phyloP scores from a whole-genome alignment of 2,888 invertebrate species.

The Fragum whitleyi region DNA sequence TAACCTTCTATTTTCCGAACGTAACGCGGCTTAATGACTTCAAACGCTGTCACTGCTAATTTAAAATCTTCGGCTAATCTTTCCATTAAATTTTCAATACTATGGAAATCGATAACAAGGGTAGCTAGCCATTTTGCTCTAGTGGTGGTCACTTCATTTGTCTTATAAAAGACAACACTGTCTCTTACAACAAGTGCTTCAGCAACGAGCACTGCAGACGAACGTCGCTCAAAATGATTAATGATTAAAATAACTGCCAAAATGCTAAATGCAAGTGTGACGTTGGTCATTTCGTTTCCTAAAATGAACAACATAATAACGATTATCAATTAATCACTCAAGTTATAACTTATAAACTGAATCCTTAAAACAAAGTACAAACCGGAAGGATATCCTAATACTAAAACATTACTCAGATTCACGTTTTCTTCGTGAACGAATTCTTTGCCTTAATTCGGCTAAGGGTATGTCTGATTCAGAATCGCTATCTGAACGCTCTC shows the following conservation, averaged over 20 bases:
- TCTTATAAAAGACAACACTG: background rate
- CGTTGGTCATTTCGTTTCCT: background rate
- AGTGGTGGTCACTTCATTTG: background rate
- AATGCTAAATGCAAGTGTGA: background rate
- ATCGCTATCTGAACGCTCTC: background rate
- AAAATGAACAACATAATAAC: background rate
- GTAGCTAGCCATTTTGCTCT: conserved; percentile 14
- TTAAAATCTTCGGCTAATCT: background rate
- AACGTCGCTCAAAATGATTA: background rate
- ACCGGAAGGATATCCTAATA: background rate
- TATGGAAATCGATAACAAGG: background rate
- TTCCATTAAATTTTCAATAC: background rate
- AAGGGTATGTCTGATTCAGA: background rate
- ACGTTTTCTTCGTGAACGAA: background rate
- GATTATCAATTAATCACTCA: no score
- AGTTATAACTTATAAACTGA: no score
- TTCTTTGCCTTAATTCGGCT: background rate
- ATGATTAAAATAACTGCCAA: background rate
- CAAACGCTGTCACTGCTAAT: background rate
- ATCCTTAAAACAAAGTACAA: background rate
- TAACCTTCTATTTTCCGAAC: no score
- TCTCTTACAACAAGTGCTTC: background rate
- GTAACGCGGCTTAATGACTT: background rate
- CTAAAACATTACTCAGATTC: background rate
- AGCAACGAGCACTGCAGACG: background rate